Evolutionary conservation across 35 echinoderm and acorn worm species (phyloP), one percentile per base, ranked within the genome.

Genomic region (Heliocidaris erythrogramma): DNA sequence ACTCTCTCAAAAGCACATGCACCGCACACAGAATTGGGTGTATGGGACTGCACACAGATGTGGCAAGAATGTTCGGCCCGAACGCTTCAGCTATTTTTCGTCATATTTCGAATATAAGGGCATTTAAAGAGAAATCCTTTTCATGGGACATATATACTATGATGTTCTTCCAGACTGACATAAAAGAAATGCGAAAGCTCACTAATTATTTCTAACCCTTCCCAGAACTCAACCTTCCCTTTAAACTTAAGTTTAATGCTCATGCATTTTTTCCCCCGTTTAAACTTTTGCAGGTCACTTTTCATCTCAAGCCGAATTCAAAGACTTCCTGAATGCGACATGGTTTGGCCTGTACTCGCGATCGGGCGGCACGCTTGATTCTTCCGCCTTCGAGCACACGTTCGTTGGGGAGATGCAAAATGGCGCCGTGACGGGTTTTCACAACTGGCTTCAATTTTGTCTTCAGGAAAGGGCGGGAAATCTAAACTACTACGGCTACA

Each of bases 351-450:
- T 85, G 2, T 97, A 97, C 32, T 86, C 85, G 11, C 88, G 96
- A 27, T 88, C 60, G 2, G 65, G 60, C 0, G 85, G 85, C 18
- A 27, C 13, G 5, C 48, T 92, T 2, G 96, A 97, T 49, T 95
- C 95, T 8, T 96, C 95, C 24, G 96, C 93, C 1, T 97, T 97
- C 48, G 96, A 97, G 88, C 96, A 97, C 85, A 85, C 90, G 24
- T 97, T 97, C 49, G 94, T 97, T 7, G 96, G 96, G 85, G 96
- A 97, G 92, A 90, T 92, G 85, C 96, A 97, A 93, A 94, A 90
- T 49, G 92, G 95, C 60, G 88, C 48, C 24, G 96, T 97, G 18
- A 94, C 88, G 13, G 96, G 96, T 8, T 97, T 97, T 48, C 96
- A 97, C 59, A 97, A 97, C 90, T 97, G 96, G 96, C 86, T 97